A percentile compares a stretch with the other conserved stretches of the same genome.
phyloP scores from a whole-genome alignment of 2,113 vertebrate genomes.

The Rhineura floridana region DNA sequence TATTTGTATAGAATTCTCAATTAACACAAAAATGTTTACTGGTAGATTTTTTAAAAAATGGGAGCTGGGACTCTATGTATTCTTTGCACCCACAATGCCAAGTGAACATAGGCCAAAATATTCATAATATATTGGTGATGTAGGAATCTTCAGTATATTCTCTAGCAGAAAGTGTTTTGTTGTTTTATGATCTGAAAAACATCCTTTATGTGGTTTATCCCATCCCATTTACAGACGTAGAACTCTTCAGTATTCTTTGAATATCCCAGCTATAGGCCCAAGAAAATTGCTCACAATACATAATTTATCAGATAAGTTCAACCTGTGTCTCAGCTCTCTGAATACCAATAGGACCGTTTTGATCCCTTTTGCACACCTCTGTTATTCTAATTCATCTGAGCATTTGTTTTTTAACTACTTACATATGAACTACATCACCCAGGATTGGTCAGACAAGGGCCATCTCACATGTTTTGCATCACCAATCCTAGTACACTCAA shows the following conservation, averaged over 20 bases:
- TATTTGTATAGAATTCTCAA: background rate
- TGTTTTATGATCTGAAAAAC: background rate
- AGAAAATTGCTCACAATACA: slow-evolving; percentile 33
- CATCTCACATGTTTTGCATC: background rate
- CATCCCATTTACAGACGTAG: slow-evolving; percentile 9
- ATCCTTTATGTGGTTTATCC: background rate
- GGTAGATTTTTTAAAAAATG: background rate
- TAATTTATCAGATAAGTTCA: slow-evolving; percentile 43
- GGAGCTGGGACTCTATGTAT: background rate
- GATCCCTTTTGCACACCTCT: background rate
- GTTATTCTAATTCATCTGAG: slow-evolving; percentile 15
- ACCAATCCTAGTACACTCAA: background rate
- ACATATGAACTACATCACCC: background rate
- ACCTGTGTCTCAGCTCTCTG: slow-evolving; percentile 33
- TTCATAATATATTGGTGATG: background rate
- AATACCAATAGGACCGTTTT: slow-evolving; percentile 32
- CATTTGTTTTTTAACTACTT: slow-evolving; percentile 17
- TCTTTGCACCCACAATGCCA: background rate
- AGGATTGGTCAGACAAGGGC: slow-evolving; percentile 1
- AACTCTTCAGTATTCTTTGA: slow-evolving; percentile 24
- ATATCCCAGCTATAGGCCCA: slow-evolving; percentile 31
- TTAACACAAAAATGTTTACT: background rate
- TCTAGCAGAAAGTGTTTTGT: background rate
- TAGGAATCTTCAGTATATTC: background rate
- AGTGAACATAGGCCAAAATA: background rate